Evolutionary conservation across 1,140 invertebrate genomes (phyloP).

Genomic region (Plectrocnemia conspersa): DNA sequence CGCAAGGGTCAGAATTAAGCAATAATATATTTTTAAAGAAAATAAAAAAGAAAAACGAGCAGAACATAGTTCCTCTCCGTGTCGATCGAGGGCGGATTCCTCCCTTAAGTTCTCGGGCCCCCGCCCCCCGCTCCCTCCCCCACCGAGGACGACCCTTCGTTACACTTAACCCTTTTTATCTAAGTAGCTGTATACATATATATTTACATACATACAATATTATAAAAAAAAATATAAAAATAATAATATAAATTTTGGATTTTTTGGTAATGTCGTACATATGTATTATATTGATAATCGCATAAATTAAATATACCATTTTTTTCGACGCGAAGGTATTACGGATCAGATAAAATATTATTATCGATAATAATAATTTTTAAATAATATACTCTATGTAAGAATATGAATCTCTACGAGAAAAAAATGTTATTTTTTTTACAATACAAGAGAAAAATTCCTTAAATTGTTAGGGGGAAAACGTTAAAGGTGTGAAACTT

Average conservation of each 20-base stretch:
- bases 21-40: slow-evolving; percentile 31
- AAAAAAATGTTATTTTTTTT: slow-evolving; percentile 27
- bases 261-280: too few relatives aligned
- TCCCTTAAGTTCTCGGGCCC: slow-evolving; percentile 5
- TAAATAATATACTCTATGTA: slow-evolving; percentile 23
- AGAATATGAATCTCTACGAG: slow-evolving; percentile 25
- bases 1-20: slow-evolving; percentile 26
- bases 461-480: slow-evolving; percentile 20
- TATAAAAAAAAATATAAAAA: too few relatives aligned
- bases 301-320: slow-evolving; percentile 33
- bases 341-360: slow-evolving; percentile 20
- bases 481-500: slow-evolving; percentile 18
- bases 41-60: slow-evolving; percentile 10
- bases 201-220: slow-evolving; percentile 8
- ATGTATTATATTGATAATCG: slow-evolving; percentile 21
- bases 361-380: slow-evolving; percentile 19
- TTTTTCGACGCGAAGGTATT: slow-evolving; percentile 22
- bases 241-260: too few relatives aligned
- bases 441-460: slow-evolving; percentile 12
- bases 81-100: neutral
- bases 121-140: slow-evolving; percentile 15
- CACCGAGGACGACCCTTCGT: slow-evolving; percentile 20
- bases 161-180: slow-evolving; percentile 30
- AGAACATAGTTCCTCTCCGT: neutral
- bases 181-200: slow-evolving; percentile 28